These are phyloP conservation scores for Crocodylus rhombifer DNA, from an alignment of 2,797 vertebrate genomes.

Conservation along the genomic window DNA sequence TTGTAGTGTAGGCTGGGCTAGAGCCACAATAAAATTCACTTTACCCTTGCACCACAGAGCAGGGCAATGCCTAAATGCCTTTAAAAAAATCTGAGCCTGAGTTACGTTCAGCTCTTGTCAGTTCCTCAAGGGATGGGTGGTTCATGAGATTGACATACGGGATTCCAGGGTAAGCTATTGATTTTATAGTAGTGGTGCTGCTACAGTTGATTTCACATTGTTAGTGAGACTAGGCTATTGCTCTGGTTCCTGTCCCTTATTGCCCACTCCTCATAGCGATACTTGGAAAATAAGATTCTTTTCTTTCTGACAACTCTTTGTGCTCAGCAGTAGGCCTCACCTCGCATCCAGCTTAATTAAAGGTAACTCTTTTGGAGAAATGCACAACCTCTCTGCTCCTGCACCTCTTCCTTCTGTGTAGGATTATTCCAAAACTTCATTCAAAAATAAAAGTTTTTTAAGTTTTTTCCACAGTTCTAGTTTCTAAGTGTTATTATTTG, in stretches of 20 bases:
- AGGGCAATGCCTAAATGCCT: background rate
- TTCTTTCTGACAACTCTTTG: background rate
- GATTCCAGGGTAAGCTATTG: background rate
- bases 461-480: constrained; percentile 5
- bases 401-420: background rate
- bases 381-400: background rate
- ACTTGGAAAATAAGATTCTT: fast-evolving
- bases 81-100: background rate
- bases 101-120: background rate
- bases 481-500: constrained; percentile 30
- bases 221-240: background rate
- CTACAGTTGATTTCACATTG: background rate
- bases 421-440: background rate
- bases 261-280: background rate
- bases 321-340: background rate
- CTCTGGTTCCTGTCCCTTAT: fast-evolving
- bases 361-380: background rate
- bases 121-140: background rate
- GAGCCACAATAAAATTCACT: background rate
- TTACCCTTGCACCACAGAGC: background rate
- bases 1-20: background rate
- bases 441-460: background rate
- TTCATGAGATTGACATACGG: background rate
- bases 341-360: background rate
- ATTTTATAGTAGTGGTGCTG: background rate